Evolutionary conservation across 2,888 invertebrate species (phyloP), one percentile per base, ranked within the genome.

Genomic region (Polyploca ridens): DNA sequence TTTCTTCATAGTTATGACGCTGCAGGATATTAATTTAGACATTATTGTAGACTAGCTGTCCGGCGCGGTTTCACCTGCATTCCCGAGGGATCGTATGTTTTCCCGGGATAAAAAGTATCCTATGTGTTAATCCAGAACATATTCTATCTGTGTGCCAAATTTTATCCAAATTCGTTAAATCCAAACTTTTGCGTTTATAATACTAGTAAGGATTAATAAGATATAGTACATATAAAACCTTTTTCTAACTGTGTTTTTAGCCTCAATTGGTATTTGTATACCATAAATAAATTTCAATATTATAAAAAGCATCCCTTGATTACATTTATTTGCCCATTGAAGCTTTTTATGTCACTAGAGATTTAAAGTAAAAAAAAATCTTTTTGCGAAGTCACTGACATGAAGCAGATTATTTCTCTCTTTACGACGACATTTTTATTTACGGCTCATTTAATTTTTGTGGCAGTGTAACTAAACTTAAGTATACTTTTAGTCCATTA

Each of bases 351-450:
- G 16, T 54, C 54, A 54, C 7, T 46, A 54, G 49, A 54, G 19
- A 54, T 54, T 16, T 16, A 6, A 54, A 19, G n/a, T n/a, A n/a
- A 19, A 54, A 54, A 19, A 54, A 19, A 10, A 54, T 54, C 3
- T 54, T 54, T 54, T n/a, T 54, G 54, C 16, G 10, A 54, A 54
- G 54, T 54, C 7, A 54, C 54, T 54, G 54, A 54, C 54, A 54
- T 54, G 19, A 54, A 54, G 10, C 54, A 54, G 54, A 54, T 54
- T 54, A 54, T 54, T 54, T 54, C 54, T 54, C 49, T 49, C 54
- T 54, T 54, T 54, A 54, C 54, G 54, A 19, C 54, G 54, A 49
- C 49, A 49, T 49, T 54, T 54, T 54, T 54, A 19, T 54, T 54
- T 54, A 54, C 54, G 7, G 54, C 19, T 54, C 54, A 54, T 54